Evolutionary conservation across 2,113 vertebrate genomes (phyloP).

Genomic region (Phasianus colchicus): DNA sequence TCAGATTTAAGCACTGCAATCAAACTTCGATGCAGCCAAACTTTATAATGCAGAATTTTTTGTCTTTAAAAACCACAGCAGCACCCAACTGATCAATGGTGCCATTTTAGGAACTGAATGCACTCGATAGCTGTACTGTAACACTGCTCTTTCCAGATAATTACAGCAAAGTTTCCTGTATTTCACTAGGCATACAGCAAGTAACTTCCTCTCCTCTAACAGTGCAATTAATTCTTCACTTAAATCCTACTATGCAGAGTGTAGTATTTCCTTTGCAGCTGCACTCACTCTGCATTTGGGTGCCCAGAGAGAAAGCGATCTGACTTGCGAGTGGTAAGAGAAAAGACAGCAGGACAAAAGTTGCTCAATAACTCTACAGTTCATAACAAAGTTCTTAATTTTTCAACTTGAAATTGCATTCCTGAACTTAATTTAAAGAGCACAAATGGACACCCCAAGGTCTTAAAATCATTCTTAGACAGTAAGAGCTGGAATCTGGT

Average conservation of each 20-base stretch:
- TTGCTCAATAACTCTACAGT: neutral
- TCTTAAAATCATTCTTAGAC: neutral
- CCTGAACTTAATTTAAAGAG: neutral
- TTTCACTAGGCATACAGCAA: neutral
- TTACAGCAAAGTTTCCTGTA: neutral
- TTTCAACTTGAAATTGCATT: neutral
- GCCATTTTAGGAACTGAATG: neutral
- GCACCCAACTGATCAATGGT: neutral
- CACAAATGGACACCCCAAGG: neutral
- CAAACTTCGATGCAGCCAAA: neutral
- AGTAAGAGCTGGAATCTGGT: neutral
- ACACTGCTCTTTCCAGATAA: neutral
- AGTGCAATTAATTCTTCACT: slow-evolving; percentile 4
- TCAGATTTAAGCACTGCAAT: neutral
- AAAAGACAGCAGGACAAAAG: neutral
- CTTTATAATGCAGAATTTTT: neutral
- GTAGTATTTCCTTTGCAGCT: neutral
- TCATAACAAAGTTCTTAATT: neutral
- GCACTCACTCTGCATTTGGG: neutral
- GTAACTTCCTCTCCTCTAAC: neutral
- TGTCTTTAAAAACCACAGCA: neutral
- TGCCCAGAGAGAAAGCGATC: neutral
- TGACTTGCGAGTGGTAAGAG: neutral
- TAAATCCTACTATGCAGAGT: neutral
- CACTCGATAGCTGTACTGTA: neutral